phyloP scores from a whole-genome alignment of 2,113 vertebrate species.

The Azemiops feae region DNA sequence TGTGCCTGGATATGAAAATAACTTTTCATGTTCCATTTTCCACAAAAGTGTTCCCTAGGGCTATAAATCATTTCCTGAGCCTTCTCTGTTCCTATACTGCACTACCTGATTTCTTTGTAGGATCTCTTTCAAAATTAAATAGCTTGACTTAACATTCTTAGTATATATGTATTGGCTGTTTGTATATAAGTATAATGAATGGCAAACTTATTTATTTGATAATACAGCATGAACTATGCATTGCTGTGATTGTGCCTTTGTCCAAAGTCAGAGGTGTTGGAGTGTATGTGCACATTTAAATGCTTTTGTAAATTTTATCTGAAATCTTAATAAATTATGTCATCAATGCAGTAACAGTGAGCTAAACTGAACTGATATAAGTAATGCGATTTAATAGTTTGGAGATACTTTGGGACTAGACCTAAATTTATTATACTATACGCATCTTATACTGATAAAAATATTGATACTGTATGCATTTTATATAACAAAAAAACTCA shows the following conservation, averaged over 20 bases:
- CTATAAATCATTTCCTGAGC: constrained; percentile 33
- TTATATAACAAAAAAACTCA: not conserved
- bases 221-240: accelerated
- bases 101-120: constrained; percentile 6
- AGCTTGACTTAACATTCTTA: not conserved
- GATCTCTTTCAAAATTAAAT: not conserved
- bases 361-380: not conserved
- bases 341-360: not conserved
- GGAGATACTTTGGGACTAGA: not conserved
- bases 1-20: constrained; percentile 20
- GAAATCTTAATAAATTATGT: not conserved
- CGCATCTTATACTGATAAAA: no score
- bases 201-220: not conserved
- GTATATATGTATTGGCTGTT: not conserved
- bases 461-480: no score
- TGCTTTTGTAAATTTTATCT: not conserved
- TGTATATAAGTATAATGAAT: not conserved
- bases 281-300: not conserved
- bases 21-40: constrained; percentile 35
- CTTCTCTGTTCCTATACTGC: not conserved
- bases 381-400: accelerated
- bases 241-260: not conserved
- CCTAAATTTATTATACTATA: not conserved
- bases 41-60: constrained; percentile 10
- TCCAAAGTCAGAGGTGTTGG: not conserved